phyloP scores from a whole-genome alignment of 2,888 invertebrate genomes.

The Deroplatys truncata region DNA sequence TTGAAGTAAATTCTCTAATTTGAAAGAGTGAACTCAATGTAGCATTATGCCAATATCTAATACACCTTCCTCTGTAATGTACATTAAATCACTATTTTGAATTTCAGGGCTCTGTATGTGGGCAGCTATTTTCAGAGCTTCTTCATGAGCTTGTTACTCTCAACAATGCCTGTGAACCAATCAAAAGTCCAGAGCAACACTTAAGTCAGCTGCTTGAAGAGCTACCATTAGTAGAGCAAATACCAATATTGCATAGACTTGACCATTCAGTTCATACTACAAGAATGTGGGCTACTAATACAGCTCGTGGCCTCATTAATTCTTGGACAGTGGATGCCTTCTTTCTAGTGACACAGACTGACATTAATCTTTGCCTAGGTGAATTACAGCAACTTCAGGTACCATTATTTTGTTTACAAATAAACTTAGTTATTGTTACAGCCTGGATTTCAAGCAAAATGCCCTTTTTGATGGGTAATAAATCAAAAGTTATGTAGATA shows the following conservation, averaged over 20 bases:
- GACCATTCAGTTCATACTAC: constrained; percentile 61
- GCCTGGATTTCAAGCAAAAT: not conserved
- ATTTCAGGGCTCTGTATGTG: constrained; percentile 54
- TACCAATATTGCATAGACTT: constrained; percentile 69
- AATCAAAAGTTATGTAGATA: too few species aligned
- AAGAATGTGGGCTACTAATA: constrained; percentile 70
- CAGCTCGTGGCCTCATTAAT: constrained; percentile 67
- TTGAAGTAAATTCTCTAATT: too few species aligned
- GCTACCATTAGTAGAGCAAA: constrained; percentile 76
- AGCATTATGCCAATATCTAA: too few species aligned
- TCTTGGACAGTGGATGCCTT: constrained; percentile 73
- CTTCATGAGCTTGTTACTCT: constrained; percentile 65
- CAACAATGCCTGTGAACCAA: constrained; percentile 66
- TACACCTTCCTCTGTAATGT: too few species aligned
- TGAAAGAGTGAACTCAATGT: too few species aligned
- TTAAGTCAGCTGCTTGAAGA: constrained; percentile 65
- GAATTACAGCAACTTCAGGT: constrained; percentile 43
- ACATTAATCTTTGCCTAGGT: constrained; percentile 42
- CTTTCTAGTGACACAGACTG: constrained; percentile 50
- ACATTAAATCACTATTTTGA: not conserved
- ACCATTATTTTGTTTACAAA: not conserved
- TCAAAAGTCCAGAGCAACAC: constrained; percentile 65
- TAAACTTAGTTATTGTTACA: not conserved
- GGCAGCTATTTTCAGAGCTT: constrained; percentile 59
- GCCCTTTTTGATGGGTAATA: too few species aligned